Evolutionary conservation across 1,140 invertebrate species (phyloP), one percentile per base, ranked within the genome.

Genomic region (Drosophila hydei): DNA sequence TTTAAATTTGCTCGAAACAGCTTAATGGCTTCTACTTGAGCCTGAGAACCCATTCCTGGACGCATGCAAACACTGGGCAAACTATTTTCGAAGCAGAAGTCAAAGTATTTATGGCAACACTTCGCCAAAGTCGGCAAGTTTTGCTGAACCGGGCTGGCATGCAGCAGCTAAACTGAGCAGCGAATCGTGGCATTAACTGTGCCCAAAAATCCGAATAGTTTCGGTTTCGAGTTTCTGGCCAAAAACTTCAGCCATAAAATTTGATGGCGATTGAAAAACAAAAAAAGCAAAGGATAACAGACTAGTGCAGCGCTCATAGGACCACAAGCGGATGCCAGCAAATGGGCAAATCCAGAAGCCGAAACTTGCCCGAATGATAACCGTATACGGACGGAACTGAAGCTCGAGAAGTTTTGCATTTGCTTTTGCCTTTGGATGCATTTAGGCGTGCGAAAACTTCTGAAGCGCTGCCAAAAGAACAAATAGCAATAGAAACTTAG

Each of bases 241-340:
- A 43, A 51, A 62, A 84, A 83, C 61, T 84, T 84, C 12, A 16
- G 48, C 72, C 73, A 85, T 80, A 38, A 85, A 85, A 85, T 67
- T 75, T 45, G 69, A 62, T 62, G 72, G 72, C 33, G 63, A 42
- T 43, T 51, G 27, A 30, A 36, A 33, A 48, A 52, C 14, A 40
- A 4, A 4, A 19, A 12, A 45, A 25, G 21, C 11, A 21, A 27
- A 27, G 16, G 40, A 50, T 59, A 71, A 21, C 42, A 48, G 56
- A 69, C 33, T 43, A 45, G 64, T 27, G 30, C 38, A 50, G 61
- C 33, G 30, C 43, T n/a, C n/a, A n/a, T n/a, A n/a, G n/a, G n/a
- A n/a, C n/a, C n/a, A n/a, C n/a, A n/a, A n/a, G n/a, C n/a, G n/a
- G n/a, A n/a, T n/a, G n/a, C n/a, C n/a, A n/a, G n/a, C n/a, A n/a